These are phyloP conservation scores for Byasa hedistus DNA, from an alignment of 2,888 invertebrate species.

Conservation along the genomic window DNA sequence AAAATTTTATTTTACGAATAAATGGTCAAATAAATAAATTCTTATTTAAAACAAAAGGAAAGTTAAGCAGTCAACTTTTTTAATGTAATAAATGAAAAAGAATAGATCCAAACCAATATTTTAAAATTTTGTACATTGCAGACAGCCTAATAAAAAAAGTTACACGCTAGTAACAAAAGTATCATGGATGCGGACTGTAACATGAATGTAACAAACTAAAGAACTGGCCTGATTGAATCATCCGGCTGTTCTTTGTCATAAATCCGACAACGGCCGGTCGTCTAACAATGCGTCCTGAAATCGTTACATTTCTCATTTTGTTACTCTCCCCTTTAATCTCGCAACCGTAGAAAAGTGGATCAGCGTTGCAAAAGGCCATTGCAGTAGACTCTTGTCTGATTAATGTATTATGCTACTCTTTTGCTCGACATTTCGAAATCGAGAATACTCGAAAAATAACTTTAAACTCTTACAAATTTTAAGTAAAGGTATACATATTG, in stretches of 20 bases:
- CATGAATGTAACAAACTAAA: constrained; percentile 79
- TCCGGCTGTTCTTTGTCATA: constrained; percentile 79
- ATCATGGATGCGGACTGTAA: constrained; percentile 62
- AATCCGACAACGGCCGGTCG: constrained; percentile 76
- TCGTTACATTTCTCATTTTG: constrained; percentile 80
- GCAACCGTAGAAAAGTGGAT: constrained; percentile 79
- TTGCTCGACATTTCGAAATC: constrained; percentile 20
- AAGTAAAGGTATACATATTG: constrained; percentile 6
- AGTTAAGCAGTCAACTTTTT: not conserved
- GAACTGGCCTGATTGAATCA: constrained; percentile 78
- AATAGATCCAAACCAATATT: not conserved
- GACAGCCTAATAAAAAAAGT: not conserved
- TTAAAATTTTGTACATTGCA: not conserved
- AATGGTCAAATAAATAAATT: too few relatives aligned
- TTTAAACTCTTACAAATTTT: constrained; percentile 14
- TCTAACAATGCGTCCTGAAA: constrained; percentile 78
- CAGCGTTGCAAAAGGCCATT: constrained; percentile 76
- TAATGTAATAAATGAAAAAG: not conserved
- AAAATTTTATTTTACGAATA: too few relatives aligned
- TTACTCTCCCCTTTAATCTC: constrained; percentile 79
- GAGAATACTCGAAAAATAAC: constrained; percentile 2
- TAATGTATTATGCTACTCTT: constrained; percentile 62
- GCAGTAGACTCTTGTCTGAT: constrained; percentile 71
- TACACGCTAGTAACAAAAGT: constrained; percentile 65
- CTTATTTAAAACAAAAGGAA: too few relatives aligned